phyloP scores from a whole-genome alignment of 1,140 invertebrate species.

The Chrysopa pallens region DNA sequence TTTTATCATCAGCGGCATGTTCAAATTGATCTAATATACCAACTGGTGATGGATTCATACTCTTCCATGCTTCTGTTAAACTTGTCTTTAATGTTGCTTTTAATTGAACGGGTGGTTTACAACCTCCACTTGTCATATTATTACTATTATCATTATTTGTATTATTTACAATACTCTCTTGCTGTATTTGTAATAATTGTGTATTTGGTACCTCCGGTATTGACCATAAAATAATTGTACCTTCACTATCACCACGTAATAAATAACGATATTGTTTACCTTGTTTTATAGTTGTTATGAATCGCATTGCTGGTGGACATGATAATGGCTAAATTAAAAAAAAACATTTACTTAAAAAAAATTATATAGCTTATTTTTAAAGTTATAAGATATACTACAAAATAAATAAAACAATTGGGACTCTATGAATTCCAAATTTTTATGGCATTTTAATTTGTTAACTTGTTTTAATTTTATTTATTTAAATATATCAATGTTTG shows the following conservation, averaged over 20 bases:
- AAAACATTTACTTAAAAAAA: too few species aligned
- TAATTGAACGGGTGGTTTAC: conserved; percentile 23
- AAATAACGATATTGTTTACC: conserved; percentile 49
- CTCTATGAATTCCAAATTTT: too few species aligned
- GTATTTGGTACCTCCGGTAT: conserved; percentile 62
- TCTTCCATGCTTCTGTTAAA: conserved; percentile 66
- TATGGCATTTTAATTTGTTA: too few species aligned
- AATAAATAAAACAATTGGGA: too few species aligned
- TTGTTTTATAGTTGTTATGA: conserved; percentile 42
- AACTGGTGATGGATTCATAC: conserved; percentile 69
- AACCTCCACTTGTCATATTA: conserved; percentile 18
- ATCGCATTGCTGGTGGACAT: conserved; percentile 75
- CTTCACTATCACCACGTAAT: conserved; percentile 77
- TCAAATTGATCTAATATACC: conserved; percentile 83
- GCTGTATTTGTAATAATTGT: conserved; percentile 43
- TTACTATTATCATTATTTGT: conserved; percentile 6
- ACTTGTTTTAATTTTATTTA: too few species aligned
- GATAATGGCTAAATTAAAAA: conserved; percentile 47
- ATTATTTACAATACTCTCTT: conserved; percentile 12
- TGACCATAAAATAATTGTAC: conserved; percentile 70
- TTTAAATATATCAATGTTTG: too few species aligned
- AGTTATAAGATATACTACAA: too few species aligned
- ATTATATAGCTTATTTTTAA: too few species aligned
- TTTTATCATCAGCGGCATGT: conserved; percentile 10
- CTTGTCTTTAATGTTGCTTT: conserved; percentile 60